A percentile compares a stretch with the other conserved stretches of the same genome.
Evolutionary conservation across 2,797 vertebrate species (phyloP).

Genomic region (Lateolabrax maculatus): DNA sequence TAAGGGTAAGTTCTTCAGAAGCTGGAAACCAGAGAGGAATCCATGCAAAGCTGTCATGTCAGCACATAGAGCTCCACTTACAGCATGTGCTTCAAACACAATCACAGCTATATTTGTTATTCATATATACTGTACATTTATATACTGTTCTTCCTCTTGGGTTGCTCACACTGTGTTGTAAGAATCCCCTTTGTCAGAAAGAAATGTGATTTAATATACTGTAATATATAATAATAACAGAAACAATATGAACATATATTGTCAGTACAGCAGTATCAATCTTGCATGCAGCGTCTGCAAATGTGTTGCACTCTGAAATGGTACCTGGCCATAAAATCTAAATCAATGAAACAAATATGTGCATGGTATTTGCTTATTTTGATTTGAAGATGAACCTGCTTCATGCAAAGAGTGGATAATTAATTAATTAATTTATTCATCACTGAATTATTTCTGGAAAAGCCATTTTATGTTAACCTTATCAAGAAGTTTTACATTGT

Average conservation of each 20-base stretch:
- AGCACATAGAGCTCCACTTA: constrained; percentile 45
- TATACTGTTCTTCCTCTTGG: constrained; percentile 16
- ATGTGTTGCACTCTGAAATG: not conserved
- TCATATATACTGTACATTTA: constrained; percentile 19
- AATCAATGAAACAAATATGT: not conserved
- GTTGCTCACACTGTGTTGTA: not conserved
- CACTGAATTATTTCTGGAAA: not conserved
- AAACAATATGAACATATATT: not conserved
- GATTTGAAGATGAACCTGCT: not conserved
- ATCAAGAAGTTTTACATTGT: not conserved
- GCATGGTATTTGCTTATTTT: not conserved
- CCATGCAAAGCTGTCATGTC: constrained; percentile 51
- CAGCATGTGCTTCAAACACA: constrained; percentile 50
- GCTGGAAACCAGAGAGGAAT: constrained; percentile 29
- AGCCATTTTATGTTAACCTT: not conserved
- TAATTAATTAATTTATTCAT: not conserved
- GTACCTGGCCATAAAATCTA: not conserved
- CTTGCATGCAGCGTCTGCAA: not conserved
- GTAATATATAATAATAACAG: no score
- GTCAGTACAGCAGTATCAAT: not conserved
- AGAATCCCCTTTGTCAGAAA: constrained; percentile 23
- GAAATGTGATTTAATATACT: not conserved
- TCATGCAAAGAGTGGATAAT: not conserved
- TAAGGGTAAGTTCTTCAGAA: constrained; percentile 41
- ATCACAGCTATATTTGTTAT: constrained; percentile 48